Evolutionary conservation across 2,797 vertebrate genomes (phyloP).

Genomic region (Florisuga fusca): DNA sequence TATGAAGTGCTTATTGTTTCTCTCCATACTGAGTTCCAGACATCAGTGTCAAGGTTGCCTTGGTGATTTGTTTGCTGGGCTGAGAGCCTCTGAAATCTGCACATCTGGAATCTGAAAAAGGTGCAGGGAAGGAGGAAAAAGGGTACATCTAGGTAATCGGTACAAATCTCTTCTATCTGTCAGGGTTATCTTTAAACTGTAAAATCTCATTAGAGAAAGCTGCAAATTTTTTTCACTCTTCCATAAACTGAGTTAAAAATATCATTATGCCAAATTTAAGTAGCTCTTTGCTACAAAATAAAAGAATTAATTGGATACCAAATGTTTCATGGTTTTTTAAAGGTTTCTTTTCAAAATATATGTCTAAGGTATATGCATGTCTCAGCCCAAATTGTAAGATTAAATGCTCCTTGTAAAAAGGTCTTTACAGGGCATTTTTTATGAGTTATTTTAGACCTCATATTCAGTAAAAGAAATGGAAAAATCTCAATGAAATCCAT

Average conservation of each 20-base stretch:
- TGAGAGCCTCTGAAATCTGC: background rate
- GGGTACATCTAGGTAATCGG: background rate
- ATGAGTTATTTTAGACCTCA: background rate
- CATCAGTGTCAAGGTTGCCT: constrained; percentile 18
- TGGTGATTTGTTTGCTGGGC: constrained; percentile 22
- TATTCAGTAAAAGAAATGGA: background rate
- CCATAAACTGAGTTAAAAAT: background rate
- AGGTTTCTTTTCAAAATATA: background rate
- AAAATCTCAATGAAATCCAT: background rate
- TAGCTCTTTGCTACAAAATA: background rate
- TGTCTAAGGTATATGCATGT: background rate
- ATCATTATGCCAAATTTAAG: background rate
- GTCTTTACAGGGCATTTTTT: background rate
- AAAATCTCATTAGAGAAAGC: background rate
- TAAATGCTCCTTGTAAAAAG: background rate
- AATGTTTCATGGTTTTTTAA: background rate
- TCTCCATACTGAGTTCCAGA: background rate
- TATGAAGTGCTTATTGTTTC: background rate
- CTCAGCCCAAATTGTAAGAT: background rate
- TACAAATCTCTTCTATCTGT: constrained; percentile 5
- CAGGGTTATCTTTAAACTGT: background rate
- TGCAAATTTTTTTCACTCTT: background rate
- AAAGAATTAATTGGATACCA: background rate
- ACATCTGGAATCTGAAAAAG: background rate
- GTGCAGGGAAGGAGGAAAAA: background rate